Conservation (phyloP, 2,888 invertebrate genomes). For the Lasioglossum lativentre region DNA sequence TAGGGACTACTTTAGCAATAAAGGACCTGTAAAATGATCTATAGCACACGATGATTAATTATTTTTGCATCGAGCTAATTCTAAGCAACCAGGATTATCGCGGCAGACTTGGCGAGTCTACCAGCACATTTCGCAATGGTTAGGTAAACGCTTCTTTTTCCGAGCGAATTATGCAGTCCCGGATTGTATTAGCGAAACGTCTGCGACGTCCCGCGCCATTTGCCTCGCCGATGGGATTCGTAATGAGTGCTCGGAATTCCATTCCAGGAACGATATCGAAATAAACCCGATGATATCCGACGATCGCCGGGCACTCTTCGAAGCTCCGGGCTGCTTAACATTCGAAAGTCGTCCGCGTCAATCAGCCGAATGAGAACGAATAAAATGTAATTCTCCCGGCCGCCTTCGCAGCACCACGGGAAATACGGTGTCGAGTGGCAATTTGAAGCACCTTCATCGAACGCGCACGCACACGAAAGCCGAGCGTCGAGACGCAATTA, state of each 20-base stretch:
- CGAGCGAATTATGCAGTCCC: neutral
- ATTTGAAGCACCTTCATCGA: neutral
- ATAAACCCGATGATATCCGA: slow-evolving; percentile 27
- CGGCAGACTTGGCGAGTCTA: neutral
- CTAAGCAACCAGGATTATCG: too few relatives aligned
- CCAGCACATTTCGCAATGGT: neutral
- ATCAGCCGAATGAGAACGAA: slow-evolving; percentile 41
- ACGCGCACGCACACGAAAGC: neutral
- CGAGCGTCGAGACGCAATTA: neutral
- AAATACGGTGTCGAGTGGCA: neutral
- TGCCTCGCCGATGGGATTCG: slow-evolving; percentile 1
- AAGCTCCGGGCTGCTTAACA: slow-evolving; percentile 8
- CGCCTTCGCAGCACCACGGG: neutral
- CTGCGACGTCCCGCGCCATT: neutral
- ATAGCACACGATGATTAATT: neutral
- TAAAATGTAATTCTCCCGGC: neutral
- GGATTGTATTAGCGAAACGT: slow-evolving; percentile 21
- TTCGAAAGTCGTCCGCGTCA: slow-evolving; percentile 26
- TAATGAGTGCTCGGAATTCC: neutral
- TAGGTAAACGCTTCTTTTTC: neutral
- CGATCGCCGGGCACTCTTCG: slow-evolving; percentile 7
- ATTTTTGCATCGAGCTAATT: neutral
- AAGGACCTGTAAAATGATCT: too few relatives aligned
- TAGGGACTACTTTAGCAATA: too few relatives aligned
- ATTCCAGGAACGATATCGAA: slow-evolving; percentile 7